A percentile compares a stretch with the other conserved stretches of the same genome.
phyloP scores from a whole-genome alignment of 2,113 vertebrate genomes.

The Atractosteus spatula region DNA sequence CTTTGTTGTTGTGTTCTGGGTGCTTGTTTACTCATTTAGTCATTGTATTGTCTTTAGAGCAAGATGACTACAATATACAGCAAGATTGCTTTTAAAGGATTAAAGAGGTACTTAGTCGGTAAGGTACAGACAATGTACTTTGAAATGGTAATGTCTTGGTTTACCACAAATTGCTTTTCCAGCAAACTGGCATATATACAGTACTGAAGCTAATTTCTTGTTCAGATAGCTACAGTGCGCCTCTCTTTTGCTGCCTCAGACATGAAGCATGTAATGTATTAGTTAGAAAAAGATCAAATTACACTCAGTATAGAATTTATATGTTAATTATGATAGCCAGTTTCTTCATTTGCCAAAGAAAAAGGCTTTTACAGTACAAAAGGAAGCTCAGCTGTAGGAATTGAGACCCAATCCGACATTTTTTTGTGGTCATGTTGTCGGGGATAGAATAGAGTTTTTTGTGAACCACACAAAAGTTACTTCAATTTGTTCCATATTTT shows the following conservation, averaged over 20 bases:
- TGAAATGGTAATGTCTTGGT: no score
- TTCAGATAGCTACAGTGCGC: no score
- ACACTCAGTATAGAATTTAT: neutral
- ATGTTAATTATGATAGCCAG: constrained; percentile 12
- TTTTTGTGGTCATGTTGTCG: constrained; percentile 21
- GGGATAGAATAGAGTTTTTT: constrained; percentile 12
- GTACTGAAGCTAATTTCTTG: no score
- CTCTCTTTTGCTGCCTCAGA: neutral
- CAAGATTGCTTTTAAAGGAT: no score
- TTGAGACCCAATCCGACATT: constrained; percentile 14
- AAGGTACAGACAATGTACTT: no score
- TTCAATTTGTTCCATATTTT: constrained; percentile 3
- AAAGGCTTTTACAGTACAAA: constrained; percentile 12
- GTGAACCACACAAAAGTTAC: neutral
- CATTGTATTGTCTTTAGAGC: no score
- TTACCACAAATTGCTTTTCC: no score
- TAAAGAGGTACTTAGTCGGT: no score
- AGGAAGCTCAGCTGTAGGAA: constrained; percentile 2
- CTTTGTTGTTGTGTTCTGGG: no score
- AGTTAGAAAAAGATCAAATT: constrained; percentile 14
- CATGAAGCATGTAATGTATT: constrained; percentile 14
- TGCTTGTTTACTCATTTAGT: no score
- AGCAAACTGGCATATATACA: no score
- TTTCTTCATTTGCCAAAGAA: neutral
- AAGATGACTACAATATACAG: no score